Evolutionary conservation across 2,797 vertebrate genomes (phyloP), one percentile per base, ranked within the genome.

Genomic region (Malacoraja senta): DNA sequence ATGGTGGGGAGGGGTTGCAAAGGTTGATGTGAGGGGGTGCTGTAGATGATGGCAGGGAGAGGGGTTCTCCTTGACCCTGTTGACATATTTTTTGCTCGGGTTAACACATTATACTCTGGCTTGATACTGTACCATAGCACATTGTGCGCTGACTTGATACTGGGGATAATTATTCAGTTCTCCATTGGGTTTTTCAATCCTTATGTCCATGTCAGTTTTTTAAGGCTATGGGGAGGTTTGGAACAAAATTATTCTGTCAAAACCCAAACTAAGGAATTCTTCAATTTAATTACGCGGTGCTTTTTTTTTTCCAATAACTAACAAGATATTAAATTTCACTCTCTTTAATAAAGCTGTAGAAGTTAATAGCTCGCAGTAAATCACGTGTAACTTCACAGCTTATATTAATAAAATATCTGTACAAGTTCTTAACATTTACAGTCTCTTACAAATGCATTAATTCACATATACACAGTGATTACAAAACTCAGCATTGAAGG

Each of bases 331-430:
- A 29, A 21, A 76, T 92, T 8, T 29, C 71, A n/a, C 44, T 92
- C 35, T 72, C 71, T 76, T 92, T 92, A 76, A 29, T 74, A 7
- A 76, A 92, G 71, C 63, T 71, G 88, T 68, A 74, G 38, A 76
- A 74, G 71, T 58, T 76, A 88, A 92, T 76, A 29, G 71, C 72
- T 91, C 90, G 44, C 38, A 76, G 72, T 92, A 76, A 76, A 91
- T 72, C 68, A 12, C 26, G 32, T 72, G 29, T 74, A 91, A 38
- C 71, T 53, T 92, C 90, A 92, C 90, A 92, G 90, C 90, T 92
- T 92, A 38, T 92, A 71, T 92, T 76, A 76, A 92, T 92, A 92
- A 92, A 92, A 92, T 92, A 92, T 92, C 90, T 92, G 35, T 92
- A 92, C 90, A 92, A 76, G 38, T 92, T 71, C 38, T 92, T 76